These are phyloP conservation scores for Calidris pugnax DNA, from an alignment of 2,113 vertebrate genomes.

Conservation along the genomic window DNA sequence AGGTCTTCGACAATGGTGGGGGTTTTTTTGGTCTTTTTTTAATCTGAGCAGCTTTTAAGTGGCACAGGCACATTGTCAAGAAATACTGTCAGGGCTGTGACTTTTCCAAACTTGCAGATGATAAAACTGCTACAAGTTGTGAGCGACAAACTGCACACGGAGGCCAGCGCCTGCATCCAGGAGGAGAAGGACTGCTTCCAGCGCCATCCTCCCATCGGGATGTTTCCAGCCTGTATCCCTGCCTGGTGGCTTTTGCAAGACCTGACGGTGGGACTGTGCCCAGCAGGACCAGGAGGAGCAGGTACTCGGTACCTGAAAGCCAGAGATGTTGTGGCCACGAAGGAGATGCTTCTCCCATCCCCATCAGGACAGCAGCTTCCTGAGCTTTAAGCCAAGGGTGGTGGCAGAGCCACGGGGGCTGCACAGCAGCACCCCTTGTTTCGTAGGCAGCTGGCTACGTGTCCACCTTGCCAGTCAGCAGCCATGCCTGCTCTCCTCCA, in stretches of 20 bases:
- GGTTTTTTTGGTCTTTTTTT: neutral
- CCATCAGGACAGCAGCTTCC: neutral
- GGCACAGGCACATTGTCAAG: neutral
- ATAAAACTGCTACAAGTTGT: neutral
- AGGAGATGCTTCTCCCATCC: neutral
- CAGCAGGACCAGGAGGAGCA: neutral
- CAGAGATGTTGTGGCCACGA: neutral
- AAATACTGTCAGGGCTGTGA: neutral
- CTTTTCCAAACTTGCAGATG: neutral
- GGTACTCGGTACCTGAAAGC: neutral
- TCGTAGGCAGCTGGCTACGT: neutral
- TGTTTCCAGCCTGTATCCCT: neutral
- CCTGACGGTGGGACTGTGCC: fast-evolving
- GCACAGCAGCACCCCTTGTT: neutral
- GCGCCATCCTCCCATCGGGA: neutral
- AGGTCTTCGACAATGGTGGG: neutral
- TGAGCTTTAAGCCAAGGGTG: neutral
- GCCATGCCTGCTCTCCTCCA: neutral
- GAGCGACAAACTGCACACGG: neutral
- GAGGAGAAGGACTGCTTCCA: neutral
- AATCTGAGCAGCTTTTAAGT: slow-evolving; percentile 33
- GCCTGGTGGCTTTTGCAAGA: neutral
- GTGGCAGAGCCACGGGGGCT: fast-evolving
- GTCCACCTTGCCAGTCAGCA: neutral
- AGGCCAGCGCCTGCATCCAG: neutral